Base-by-base conservation (phyloP, 2,888 invertebrate species). In the Spisula solida region DNA sequence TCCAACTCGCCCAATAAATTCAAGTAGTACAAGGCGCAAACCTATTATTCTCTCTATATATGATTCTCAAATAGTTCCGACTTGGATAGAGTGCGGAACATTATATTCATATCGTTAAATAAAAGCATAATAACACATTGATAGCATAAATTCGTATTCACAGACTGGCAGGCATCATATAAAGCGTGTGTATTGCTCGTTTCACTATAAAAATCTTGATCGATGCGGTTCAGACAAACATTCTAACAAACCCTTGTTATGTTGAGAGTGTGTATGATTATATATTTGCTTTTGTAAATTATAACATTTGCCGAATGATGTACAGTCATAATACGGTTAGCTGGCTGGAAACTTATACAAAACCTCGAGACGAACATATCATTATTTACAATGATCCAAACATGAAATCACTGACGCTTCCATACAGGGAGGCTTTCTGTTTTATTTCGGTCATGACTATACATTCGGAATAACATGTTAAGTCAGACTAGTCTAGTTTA, bases 171-270 rank as follows among this genome's bases (percentile, higher is more conserved):
- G 60, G 60, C 60, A 66, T 25, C 25, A 25, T 10, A 10, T 10
- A 66, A 41, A 66, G 60, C 60, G 60, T 66, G 60, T 10, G 8
- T 66, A 12, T 6, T 66, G 5, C 60, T 25, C 60, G n/a, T 66
- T 66, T 66, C n/a, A 25, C 60, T 66, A n/a, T 10, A 66, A 66
- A n/a, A 25, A 25, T 66, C 4, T 66, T 66, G 60, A 66, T 66
- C 25, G 25, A 66, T 66, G 60, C n/a, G n/a, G 60, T 25, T 25
- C 60, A 66, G 60, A 66, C 60, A n/a, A 51, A 66, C 60, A 66
- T 66, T n/a, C 51, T 16, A 10, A 51, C 25, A 66, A 66, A n/a
- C 25, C 60, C n/a, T 25, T 25, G 60, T 25, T 66, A 66, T 5
- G 2, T 25, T 25, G 60, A 66, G n/a, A 10, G 25, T 25, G 25